These are phyloP conservation scores for Podarcis muralis DNA, from an alignment of 2,113 vertebrate genomes.

Conservation along the genomic window DNA sequence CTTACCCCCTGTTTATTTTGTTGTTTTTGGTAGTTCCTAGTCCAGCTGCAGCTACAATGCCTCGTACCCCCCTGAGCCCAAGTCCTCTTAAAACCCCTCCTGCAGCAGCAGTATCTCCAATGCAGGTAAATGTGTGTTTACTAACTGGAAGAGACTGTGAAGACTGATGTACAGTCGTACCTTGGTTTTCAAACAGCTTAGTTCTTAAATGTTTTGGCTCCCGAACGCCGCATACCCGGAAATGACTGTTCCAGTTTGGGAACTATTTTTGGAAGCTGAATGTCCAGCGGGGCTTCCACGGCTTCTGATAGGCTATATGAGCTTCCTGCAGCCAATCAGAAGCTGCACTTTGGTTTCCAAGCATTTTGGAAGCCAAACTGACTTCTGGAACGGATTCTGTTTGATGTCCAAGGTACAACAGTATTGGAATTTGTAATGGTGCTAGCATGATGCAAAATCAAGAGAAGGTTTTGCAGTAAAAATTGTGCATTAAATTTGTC, in stretches of 20 bases:
- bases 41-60: constrained; percentile 80
- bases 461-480: neutral
- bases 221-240: too few relatives aligned
- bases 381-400: too few relatives aligned
- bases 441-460: neutral
- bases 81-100: constrained; percentile 96
- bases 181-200: too few relatives aligned
- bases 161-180: neutral
- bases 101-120: constrained; percentile 93
- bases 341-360: too few relatives aligned
- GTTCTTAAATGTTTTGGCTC: too few relatives aligned
- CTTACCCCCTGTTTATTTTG: neutral
- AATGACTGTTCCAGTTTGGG: too few relatives aligned
- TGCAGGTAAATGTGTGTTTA: constrained; percentile 82
- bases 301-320: too few relatives aligned
- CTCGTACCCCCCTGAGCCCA: constrained; percentile 93
- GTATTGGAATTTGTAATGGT: neutral
- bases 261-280: too few relatives aligned
- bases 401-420: too few relatives aligned
- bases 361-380: too few relatives aligned
- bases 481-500: neutral
- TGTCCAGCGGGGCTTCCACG: too few relatives aligned
- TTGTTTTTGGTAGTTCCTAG: constrained; percentile 68
- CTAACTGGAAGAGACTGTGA: neutral
- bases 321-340: too few relatives aligned